Evolutionary conservation across 2,888 invertebrate genomes (phyloP).

Genomic region (Morpho deidamia): DNA sequence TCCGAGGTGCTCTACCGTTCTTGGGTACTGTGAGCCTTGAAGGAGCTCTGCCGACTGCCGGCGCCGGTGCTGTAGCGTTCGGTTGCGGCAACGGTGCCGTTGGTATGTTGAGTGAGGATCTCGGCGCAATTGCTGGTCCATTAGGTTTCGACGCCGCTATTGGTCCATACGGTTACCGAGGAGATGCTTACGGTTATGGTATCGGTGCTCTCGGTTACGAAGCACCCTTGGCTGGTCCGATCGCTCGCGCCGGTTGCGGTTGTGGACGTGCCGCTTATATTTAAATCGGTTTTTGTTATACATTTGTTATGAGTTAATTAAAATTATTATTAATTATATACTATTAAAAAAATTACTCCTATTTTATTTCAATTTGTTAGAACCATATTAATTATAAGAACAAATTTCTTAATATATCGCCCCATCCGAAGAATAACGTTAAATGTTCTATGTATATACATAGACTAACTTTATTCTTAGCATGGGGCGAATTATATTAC

Average conservation of each 20-base stretch:
- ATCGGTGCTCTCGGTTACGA: not conserved
- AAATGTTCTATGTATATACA: no score
- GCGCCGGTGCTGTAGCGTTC: conserved; percentile 23
- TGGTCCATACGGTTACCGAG: not conserved
- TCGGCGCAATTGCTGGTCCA: conserved; percentile 6
- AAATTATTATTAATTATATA: not conserved
- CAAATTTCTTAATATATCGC: no score
- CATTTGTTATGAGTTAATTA: not conserved
- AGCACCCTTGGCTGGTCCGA: not conserved
- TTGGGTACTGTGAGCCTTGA: conserved; percentile 28
- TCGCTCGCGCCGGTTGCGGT: not conserved
- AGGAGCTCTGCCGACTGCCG: conserved; percentile 29
- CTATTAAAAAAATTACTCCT: not conserved
- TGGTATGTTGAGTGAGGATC: conserved; percentile 25
- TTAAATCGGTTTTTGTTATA: no score
- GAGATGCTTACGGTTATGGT: not conserved
- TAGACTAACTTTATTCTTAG: no score
- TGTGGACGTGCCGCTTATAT: not conserved
- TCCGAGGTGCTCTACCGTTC: conserved; percentile 30
- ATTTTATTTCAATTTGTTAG: not conserved
- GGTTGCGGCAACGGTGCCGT: conserved; percentile 15
- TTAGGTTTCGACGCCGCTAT: not conserved
- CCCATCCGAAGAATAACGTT: no score
- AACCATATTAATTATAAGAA: no score
- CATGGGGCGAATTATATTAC: no score